Evolutionary conservation across 1,140 invertebrate genomes (phyloP).

Genomic region (Drosophila micromelanica): DNA sequence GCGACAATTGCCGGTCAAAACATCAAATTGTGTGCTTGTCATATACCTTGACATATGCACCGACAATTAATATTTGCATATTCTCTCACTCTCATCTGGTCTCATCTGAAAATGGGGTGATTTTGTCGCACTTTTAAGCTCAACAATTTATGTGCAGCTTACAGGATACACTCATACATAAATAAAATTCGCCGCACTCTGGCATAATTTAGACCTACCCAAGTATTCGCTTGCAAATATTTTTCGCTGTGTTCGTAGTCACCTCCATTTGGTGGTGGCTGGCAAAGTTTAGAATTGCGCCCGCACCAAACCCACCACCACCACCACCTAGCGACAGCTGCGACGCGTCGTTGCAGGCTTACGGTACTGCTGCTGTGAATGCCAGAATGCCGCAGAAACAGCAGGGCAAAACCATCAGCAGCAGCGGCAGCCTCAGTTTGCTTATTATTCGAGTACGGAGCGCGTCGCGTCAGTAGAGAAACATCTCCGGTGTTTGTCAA

Average conservation of each 20-base stretch:
- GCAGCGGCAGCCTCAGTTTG: conserved; percentile 21
- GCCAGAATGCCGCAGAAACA: conserved; percentile 28
- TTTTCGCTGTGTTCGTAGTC: conserved; percentile 11
- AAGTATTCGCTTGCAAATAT: conserved; percentile 8
- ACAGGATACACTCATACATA: conserved; percentile 3
- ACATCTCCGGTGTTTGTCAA: conserved; percentile 25
- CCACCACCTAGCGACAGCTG: conserved; percentile 1
- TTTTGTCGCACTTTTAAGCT: conserved; percentile 6
- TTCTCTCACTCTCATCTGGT: neutral
- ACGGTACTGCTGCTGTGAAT: conserved; percentile 43
- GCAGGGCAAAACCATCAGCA: conserved; percentile 14
- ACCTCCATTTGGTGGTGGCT: conserved; percentile 43
- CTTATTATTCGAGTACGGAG: conserved; percentile 32
- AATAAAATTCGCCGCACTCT: conserved; percentile 5
- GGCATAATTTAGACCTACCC: neutral
- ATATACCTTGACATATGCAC: neutral
- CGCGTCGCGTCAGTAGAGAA: conserved; percentile 27
- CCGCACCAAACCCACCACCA: conserved; percentile 20
- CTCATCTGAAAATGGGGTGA: conserved; percentile 24
- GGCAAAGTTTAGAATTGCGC: conserved; percentile 15
- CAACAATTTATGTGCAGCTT: neutral
- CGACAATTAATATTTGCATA: conserved; percentile 9
- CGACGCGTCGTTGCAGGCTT: conserved; percentile 29
- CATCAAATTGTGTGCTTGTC: conserved; percentile 26
- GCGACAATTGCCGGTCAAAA: conserved; percentile 20